Percentiles rank a stretch among this genome's conserved stretches.
These are phyloP conservation scores for Drosophila teissieri DNA, from an alignment of 1,140 invertebrate species.

Conservation along the genomic window DNA sequence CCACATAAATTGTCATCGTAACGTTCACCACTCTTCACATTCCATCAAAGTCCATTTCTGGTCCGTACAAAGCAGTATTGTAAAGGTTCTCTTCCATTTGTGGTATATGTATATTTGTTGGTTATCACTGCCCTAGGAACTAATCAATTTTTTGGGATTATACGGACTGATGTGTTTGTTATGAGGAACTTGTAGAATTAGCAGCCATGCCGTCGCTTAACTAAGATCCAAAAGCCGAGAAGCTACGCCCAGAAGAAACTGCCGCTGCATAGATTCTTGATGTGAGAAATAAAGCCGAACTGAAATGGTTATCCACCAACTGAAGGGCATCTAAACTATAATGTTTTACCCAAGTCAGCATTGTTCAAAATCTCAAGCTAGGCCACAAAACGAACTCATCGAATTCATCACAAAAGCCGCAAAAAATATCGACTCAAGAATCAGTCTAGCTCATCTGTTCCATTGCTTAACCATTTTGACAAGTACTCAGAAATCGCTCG, in stretches of 20 bases:
- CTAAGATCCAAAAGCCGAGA: slow-evolving; percentile 11
- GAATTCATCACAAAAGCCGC: neutral
- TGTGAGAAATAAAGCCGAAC: neutral
- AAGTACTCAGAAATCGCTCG: slow-evolving; percentile 34
- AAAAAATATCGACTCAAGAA: slow-evolving; percentile 11
- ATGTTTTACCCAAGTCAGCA: neutral
- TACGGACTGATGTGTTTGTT: neutral
- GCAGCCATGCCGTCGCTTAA: slow-evolving; percentile 3
- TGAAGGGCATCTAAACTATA: neutral
- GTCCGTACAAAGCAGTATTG: slow-evolving; percentile 8
- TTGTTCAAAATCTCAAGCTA: slow-evolving; percentile 9
- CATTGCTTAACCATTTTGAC: neutral
- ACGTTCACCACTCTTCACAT: slow-evolving; percentile 12
- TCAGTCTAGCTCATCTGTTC: neutral
- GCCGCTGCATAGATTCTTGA: slow-evolving; percentile 42
- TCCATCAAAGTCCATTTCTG: slow-evolving; percentile 26
- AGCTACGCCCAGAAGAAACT: slow-evolving; percentile 30
- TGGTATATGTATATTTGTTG: neutral
- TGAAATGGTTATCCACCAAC: neutral
- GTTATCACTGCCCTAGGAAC: slow-evolving; percentile 9
- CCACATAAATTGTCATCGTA: slow-evolving; percentile 12
- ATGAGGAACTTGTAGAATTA: neutral
- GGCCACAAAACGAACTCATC: neutral
- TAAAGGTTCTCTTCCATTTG: neutral
- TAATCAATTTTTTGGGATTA: neutral